Percentiles rank a stretch among this genome's conserved stretches.
Evolutionary conservation across 2,797 vertebrate genomes (phyloP).

Genomic region (Lithobates sylvaticus): DNA sequence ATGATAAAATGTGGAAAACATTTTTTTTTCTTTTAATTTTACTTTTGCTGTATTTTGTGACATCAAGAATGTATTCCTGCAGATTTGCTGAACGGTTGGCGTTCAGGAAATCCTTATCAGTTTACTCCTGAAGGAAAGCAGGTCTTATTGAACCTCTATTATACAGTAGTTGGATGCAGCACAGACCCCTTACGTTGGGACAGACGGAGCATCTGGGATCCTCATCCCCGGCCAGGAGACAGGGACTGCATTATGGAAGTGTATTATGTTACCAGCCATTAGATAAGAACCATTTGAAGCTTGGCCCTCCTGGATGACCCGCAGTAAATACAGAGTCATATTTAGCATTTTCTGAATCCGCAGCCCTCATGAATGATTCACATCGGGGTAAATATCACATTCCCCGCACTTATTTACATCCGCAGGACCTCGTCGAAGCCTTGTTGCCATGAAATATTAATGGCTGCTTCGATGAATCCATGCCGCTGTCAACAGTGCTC

Average conservation of each 20-base stretch:
- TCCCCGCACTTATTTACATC: conserved; percentile 97
- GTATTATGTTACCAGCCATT: conserved; percentile 77
- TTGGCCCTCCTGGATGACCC: conserved; percentile 81
- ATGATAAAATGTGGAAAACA: too few species aligned
- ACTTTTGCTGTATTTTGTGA: too few species aligned
- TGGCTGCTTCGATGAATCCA: conserved; percentile 79
- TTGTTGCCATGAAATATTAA: conserved; percentile 84
- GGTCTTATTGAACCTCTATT: too few species aligned
- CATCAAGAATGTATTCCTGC: too few species aligned
- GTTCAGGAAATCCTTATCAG: too few species aligned
- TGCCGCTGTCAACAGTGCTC: conserved; percentile 76
- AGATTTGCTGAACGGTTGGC: too few species aligned
- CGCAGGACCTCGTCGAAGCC: conserved; percentile 81
- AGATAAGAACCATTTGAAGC: conserved; percentile 75
- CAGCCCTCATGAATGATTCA: conserved; percentile 92
- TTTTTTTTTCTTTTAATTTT: too few species aligned
- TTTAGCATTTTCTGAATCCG: conserved; percentile 89
- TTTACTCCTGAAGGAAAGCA: too few species aligned
- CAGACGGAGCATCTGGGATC: too few species aligned
- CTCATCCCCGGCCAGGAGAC: conserved; percentile 70
- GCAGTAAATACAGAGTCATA: conserved; percentile 90
- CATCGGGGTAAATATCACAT: conserved; percentile 89
- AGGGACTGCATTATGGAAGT: conserved; percentile 72
- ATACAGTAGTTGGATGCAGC: too few species aligned
- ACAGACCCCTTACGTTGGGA: too few species aligned